phyloP scores from a whole-genome alignment of 2,797 vertebrate species.

The Fistularia tabacaria region DNA sequence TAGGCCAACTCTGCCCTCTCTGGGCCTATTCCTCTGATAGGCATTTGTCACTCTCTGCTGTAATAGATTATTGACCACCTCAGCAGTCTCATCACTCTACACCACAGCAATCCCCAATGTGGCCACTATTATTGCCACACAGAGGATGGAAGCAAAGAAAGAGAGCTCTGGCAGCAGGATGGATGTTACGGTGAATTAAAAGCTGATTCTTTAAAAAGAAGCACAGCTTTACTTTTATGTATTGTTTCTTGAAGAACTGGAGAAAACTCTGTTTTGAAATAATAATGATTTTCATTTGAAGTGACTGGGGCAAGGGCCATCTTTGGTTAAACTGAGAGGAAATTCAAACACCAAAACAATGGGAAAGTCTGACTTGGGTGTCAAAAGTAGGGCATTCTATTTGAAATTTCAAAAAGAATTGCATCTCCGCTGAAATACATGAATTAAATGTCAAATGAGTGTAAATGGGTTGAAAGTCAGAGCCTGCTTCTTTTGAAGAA shows the following conservation, averaged over 20 bases:
- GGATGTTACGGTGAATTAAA: slow-evolving; percentile 22
- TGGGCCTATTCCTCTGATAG: slow-evolving; percentile 76
- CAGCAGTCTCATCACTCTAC: slow-evolving; percentile 72
- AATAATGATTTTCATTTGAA: too few relatives aligned
- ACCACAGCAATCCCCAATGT: slow-evolving; percentile 47
- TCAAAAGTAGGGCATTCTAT: too few relatives aligned
- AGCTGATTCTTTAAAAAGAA: slow-evolving; percentile 6
- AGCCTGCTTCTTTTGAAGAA: slow-evolving; percentile 32
- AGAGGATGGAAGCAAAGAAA: slow-evolving; percentile 8
- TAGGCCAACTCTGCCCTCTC: slow-evolving; percentile 74
- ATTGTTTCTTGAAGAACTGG: neutral
- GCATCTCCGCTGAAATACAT: too few relatives aligned
- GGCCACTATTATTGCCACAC: slow-evolving; percentile 56
- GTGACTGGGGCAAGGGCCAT: too few relatives aligned
- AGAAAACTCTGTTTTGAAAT: too few relatives aligned
- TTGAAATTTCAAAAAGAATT: too few relatives aligned
- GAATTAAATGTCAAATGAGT: neutral
- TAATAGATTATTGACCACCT: slow-evolving; percentile 86
- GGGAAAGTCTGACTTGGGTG: too few relatives aligned
- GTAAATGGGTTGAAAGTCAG: slow-evolving; percentile 16
- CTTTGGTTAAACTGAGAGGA: too few relatives aligned
- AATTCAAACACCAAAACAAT: too few relatives aligned
- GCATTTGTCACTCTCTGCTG: slow-evolving; percentile 81
- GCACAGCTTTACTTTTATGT: neutral
- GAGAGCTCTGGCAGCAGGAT: too few relatives aligned